Base-by-base conservation (phyloP, 2,797 vertebrate genomes). In the Brotula barbata region DNA sequence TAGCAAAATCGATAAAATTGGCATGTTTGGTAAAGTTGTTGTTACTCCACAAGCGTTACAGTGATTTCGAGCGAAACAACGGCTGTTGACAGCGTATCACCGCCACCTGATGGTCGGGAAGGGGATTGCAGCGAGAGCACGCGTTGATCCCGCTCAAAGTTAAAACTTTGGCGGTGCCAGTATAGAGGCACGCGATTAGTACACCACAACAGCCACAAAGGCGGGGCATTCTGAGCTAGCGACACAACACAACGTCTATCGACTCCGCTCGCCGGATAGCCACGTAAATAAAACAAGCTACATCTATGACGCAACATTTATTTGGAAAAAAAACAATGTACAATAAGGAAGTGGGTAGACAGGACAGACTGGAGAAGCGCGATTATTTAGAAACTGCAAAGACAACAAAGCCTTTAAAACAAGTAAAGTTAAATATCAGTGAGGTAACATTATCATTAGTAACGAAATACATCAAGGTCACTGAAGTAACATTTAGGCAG, bases 141-240 rank as follows among this genome's bases (percentile, higher is more conserved):
- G 68, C 64, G 47, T 25, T 66, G 63, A 67, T 82, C 85, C 90
- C 90, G 88, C 90, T 86, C 70, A 53, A 8, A 15, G 6, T 71
- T 79, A 68, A 84, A 83, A 85, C 65, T 91, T 90, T 87, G 79
- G 88, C 87, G 89, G 83, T 23, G 62, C 31, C 3, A 2, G 14
- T 0, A 7, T 7, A 0, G 1, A 12, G 1, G 48, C 46, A 74
- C 53, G 81, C 33, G 71, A 1, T 84, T 55, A 0, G 0, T 0
- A 1, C 0, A 40, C n/a, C 9, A 3, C 0, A 37, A 1, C 17
- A 22, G 6, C 64, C 66, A 31, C 4, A 46, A 14, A 48, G 71
- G 80, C 74, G 79, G 83, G 11, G 46, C 21, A 14, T 3, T 0
- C 8, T 2, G 0, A 0, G 2, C 11, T 2, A 0, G 1, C 0